Evolutionary conservation across 2,888 invertebrate species (phyloP).

Genomic region (Zhengitettix transpicula): DNA sequence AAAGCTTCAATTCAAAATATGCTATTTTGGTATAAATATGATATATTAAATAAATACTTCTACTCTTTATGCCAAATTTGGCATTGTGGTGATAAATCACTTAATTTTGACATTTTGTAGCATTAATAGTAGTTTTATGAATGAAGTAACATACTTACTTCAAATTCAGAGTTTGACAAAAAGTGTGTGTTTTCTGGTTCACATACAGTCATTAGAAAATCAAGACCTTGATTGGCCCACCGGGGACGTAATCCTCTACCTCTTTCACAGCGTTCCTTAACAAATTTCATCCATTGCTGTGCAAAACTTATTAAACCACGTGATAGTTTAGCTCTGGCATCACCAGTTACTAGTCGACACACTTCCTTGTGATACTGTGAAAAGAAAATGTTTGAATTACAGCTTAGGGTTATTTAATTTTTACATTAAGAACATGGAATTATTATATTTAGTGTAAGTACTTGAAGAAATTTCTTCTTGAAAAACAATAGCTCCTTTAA

Average conservation of each 20-base stretch:
- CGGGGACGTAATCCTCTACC: slow-evolving; percentile 65
- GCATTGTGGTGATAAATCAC: too few relatives aligned
- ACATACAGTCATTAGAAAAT: slow-evolving; percentile 70
- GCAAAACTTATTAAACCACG: slow-evolving; percentile 50
- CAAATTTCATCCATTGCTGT: slow-evolving; percentile 80
- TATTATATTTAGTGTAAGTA: background rate
- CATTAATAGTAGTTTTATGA: too few relatives aligned
- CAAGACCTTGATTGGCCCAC: slow-evolving; percentile 80
- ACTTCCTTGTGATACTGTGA: slow-evolving; percentile 52
- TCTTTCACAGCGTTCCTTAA: slow-evolving; percentile 64
- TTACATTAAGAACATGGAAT: background rate
- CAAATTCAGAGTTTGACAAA: slow-evolving; percentile 61
- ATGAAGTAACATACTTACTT: slow-evolving; percentile 27
- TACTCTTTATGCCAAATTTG: too few relatives aligned
- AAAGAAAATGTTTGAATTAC: slow-evolving; percentile 2
- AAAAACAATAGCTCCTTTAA: slow-evolving; percentile 1
- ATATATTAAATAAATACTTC: too few relatives aligned
- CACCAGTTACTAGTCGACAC: slow-evolving; percentile 39
- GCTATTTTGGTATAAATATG: too few relatives aligned
- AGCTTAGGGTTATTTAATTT: background rate
- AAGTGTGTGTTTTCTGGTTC: slow-evolving; percentile 68
- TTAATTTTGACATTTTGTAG: too few relatives aligned
- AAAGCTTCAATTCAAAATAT: too few relatives aligned
- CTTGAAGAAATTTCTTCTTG: background rate
- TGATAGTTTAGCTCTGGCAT: slow-evolving; percentile 31